These are phyloP conservation scores for Escarpia spicata DNA, from an alignment of 2,888 invertebrate species.

Conservation along the genomic window DNA sequence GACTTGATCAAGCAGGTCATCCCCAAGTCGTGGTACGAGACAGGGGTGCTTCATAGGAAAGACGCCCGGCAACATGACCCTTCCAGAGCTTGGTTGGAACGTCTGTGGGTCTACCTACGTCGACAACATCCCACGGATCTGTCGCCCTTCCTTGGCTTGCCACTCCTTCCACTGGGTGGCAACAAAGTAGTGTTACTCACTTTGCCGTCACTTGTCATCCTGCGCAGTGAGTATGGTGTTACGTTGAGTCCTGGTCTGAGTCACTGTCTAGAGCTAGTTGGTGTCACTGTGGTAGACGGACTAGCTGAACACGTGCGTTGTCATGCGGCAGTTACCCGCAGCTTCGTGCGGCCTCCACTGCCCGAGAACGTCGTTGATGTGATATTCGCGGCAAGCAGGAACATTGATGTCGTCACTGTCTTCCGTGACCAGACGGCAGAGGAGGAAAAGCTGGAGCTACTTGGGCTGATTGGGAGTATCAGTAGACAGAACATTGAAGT, in stretches of 20 bases:
- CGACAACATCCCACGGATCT: conserved; percentile 37
- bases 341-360: conserved; percentile 38
- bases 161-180: conserved; percentile 38
- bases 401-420: not conserved
- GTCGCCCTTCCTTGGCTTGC: conserved; percentile 38
- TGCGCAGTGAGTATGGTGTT: conserved; percentile 32
- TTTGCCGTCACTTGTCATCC: conserved; percentile 25
- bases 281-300: conserved; percentile 34
- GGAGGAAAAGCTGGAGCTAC: conserved; percentile 34
- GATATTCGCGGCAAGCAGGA: not conserved
- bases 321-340: conserved; percentile 39
- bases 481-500: conserved; percentile 19
- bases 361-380: conserved; percentile 37
- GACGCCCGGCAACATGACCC: conserved; percentile 34
- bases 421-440: conserved; percentile 23
- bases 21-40: not conserved
- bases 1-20: conserved; percentile 33
- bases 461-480: conserved; percentile 30
- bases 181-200: conserved; percentile 33
- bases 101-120: conserved; percentile 43
- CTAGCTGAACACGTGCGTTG: conserved; percentile 35
- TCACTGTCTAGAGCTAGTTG: conserved; percentile 30
- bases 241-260: conserved; percentile 26
- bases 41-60: not conserved
- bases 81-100: conserved; percentile 39